These are phyloP conservation scores for Chlorops oryzae DNA, from an alignment of 1,140 invertebrate species.

Conservation along the genomic window DNA sequence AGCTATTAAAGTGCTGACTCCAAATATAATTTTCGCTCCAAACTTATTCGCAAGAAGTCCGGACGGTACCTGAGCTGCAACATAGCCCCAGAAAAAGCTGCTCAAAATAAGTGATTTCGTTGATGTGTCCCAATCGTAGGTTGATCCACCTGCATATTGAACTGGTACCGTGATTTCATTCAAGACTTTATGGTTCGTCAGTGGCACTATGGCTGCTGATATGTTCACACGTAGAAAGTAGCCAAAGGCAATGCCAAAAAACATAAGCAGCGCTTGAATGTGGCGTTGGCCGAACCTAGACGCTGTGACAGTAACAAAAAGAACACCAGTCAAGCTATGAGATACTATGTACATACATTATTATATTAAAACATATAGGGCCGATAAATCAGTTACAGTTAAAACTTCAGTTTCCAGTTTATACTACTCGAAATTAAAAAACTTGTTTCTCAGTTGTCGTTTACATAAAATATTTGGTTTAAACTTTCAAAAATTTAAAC, in stretches of 20 bases:
- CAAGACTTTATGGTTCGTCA: no score
- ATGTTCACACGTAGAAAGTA: conserved; percentile 62
- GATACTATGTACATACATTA: no score
- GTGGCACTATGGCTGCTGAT: conserved; percentile 66
- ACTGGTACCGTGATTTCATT: no score
- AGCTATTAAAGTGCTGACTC: conserved; percentile 51
- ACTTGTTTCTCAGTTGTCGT: no score
- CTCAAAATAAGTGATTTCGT: conserved; percentile 54
- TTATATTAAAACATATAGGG: no score
- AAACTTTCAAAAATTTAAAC: no score
- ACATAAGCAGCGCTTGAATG: conserved; percentile 57
- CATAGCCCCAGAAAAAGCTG: conserved; percentile 63
- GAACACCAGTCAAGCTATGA: no score
- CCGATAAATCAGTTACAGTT: no score
- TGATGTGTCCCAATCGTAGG: conserved; percentile 50
- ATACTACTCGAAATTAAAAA: no score
- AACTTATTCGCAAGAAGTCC: conserved; percentile 62
- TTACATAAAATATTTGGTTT: no score
- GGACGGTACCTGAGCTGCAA: conserved; percentile 54
- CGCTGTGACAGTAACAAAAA: conserved; percentile 19
- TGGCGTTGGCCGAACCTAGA: conserved; percentile 58
- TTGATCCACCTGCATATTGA: conserved; percentile 18
- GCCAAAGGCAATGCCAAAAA: conserved; percentile 57
- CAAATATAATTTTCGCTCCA: conserved; percentile 60
- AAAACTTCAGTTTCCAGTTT: no score